Conservation (phyloP, 2,888 invertebrate genomes). For the Tetanocera ferruginea region DNA sequence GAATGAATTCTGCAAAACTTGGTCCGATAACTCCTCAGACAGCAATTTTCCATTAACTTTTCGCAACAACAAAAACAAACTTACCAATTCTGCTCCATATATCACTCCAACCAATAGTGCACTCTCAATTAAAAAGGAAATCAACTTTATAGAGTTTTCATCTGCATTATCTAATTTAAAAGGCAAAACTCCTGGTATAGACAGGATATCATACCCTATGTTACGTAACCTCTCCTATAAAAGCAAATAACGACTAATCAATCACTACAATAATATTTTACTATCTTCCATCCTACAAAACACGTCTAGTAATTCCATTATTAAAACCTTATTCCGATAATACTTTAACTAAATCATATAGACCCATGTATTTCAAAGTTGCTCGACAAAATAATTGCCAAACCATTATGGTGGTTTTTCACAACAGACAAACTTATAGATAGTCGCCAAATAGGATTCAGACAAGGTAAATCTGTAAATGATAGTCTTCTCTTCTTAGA, state of each 20-base stretch:
- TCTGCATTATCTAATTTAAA: no score
- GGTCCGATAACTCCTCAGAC: constrained; percentile 16
- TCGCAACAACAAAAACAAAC: neutral
- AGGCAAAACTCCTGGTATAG: constrained; percentile 31
- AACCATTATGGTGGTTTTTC: no score
- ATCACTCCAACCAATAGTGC: neutral
- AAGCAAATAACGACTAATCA: no score
- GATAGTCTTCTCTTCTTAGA: no score
- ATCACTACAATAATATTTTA: constrained; percentile 39
- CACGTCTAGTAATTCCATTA: neutral
- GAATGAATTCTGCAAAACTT: constrained; percentile 18
- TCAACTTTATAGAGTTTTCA: neutral
- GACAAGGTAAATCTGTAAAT: constrained; percentile 31
- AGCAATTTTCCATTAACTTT: neutral
- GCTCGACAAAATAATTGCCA: no score
- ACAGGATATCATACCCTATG: no score
- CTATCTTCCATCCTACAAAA: neutral
- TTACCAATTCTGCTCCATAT: neutral
- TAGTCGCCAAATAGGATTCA: constrained; percentile 17
- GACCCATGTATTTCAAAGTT: no score
- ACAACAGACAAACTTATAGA: neutral
- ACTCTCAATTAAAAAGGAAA: neutral
- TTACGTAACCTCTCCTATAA: no score
- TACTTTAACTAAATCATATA: constrained; percentile 12
- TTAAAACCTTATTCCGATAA: constrained; percentile 18